These are phyloP conservation scores for Thymelicus acteon DNA, from an alignment of 2,888 invertebrate species.

Conservation along the genomic window DNA sequence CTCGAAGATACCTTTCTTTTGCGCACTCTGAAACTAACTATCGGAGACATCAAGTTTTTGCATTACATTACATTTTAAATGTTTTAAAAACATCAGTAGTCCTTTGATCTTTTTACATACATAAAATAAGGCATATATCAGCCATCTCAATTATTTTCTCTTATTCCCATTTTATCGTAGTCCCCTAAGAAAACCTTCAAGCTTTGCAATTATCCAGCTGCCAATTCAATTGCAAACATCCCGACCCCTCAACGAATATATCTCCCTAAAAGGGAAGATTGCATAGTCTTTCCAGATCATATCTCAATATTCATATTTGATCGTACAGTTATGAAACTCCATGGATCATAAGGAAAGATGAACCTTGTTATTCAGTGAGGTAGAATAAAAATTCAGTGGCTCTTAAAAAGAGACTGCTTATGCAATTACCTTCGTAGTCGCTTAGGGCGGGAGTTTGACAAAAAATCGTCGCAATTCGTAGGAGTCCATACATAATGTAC, in stretches of 20 bases:
- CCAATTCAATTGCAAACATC: slow-evolving; percentile 46
- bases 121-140: background rate
- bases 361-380: slow-evolving; percentile 42
- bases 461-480: slow-evolving; percentile 52
- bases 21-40: too few relatives aligned
- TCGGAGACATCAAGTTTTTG: too few relatives aligned
- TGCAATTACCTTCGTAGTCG: slow-evolving; percentile 53
- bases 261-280: slow-evolving; percentile 36
- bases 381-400: slow-evolving; percentile 43
- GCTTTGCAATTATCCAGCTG: slow-evolving; percentile 32
- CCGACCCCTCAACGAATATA: slow-evolving; percentile 35
- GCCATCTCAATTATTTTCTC: background rate
- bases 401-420: slow-evolving; percentile 37
- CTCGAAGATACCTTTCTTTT: too few relatives aligned
- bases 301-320: slow-evolving; percentile 42
- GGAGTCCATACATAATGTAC: slow-evolving; percentile 43
- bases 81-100: too few relatives aligned
- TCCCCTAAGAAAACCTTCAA: slow-evolving; percentile 9
- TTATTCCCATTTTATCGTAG: background rate
- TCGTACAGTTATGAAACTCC: slow-evolving; percentile 37
- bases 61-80: too few relatives aligned
- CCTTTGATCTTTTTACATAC: too few relatives aligned
- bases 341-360: slow-evolving; percentile 40
- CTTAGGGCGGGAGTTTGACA: slow-evolving; percentile 50
- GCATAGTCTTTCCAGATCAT: slow-evolving; percentile 39